Conservation (phyloP, 2,797 vertebrate species). For the Cygnus olor region DNA sequence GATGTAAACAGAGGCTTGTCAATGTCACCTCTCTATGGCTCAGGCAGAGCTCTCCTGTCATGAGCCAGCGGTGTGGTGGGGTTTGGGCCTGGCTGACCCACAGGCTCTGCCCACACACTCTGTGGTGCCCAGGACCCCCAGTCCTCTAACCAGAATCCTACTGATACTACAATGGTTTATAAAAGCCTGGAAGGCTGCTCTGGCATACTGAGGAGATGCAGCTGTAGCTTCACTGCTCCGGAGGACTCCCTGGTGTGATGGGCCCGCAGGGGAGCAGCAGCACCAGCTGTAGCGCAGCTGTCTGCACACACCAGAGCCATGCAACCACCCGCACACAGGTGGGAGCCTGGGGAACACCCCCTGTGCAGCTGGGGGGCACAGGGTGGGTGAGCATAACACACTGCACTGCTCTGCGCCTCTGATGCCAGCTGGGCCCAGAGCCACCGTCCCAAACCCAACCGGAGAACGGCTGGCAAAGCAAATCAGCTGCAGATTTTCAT, state of each 20-base stretch:
- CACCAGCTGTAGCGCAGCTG: neutral
- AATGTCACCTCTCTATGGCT: too few relatives aligned
- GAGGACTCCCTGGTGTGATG: neutral
- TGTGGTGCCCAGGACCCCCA: too few relatives aligned
- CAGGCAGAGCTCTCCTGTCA: neutral
- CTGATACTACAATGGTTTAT: neutral
- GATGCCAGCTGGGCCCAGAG: neutral
- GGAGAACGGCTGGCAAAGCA: neutral
- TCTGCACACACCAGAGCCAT: neutral
- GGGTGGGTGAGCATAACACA: neutral
- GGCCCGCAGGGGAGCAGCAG: neutral
- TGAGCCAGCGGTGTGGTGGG: neutral
- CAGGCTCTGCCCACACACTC: neutral
- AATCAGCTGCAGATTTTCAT: neutral
- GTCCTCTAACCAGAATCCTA: neutral
- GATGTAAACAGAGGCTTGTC: neutral
- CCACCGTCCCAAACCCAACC: neutral
- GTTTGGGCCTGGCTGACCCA: neutral
- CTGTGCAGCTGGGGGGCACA: neutral
- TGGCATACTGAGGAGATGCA: neutral
- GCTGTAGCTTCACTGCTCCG: neutral
- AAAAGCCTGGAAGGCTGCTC: neutral
- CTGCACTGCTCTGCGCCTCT: neutral
- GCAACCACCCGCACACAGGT: neutral
- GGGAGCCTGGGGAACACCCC: neutral